A percentile compares a stretch with the other conserved stretches of the same genome.
phyloP scores from a whole-genome alignment of 2,113 vertebrate species.

The Arothron firmamentum region DNA sequence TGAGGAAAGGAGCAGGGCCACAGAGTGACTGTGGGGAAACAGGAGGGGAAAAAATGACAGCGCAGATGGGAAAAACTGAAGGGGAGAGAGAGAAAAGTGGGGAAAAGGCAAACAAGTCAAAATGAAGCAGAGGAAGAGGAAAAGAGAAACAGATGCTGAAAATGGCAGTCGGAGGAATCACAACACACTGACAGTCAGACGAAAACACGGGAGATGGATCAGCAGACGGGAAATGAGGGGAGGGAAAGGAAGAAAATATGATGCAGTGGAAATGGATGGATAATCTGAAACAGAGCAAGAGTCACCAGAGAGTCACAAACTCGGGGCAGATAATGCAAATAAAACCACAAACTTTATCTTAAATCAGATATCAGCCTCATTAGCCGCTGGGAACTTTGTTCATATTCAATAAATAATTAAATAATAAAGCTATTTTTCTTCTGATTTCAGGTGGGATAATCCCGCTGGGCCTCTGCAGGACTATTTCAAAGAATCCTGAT shows the following conservation, averaged over 20 bases:
- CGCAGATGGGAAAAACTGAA: background rate
- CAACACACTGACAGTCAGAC: slow-evolving; percentile 41
- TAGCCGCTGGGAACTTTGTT: too few relatives aligned
- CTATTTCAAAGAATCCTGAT: background rate
- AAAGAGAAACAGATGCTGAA: slow-evolving; percentile 4
- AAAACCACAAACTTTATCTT: slow-evolving; percentile 28
- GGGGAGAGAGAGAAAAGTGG: slow-evolving; percentile 2
- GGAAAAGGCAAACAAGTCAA: background rate
- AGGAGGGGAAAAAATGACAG: slow-evolving; percentile 1
- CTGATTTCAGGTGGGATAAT: slow-evolving; percentile 34
- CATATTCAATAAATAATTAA: too few relatives aligned
- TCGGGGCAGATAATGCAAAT: slow-evolving; percentile 17
- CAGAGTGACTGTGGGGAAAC: background rate
- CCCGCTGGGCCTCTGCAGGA: slow-evolving; percentile 17
- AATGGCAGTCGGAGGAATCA: slow-evolving; percentile 27
- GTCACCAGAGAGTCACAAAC: slow-evolving; percentile 12
- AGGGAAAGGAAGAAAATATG: slow-evolving; percentile 26
- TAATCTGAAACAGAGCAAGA: slow-evolving; percentile 29
- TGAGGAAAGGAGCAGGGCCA: slow-evolving; percentile 8
- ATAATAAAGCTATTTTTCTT: slow-evolving; percentile 12
- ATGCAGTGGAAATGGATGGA: slow-evolving; percentile 31
- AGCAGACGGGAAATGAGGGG: slow-evolving; percentile 24
- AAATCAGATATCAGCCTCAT: background rate
- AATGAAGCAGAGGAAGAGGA: slow-evolving; percentile 1
- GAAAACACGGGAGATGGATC: slow-evolving; percentile 44